Conservation (phyloP, 2,888 invertebrate genomes). For the Taphrorychus bicolor region DNA sequence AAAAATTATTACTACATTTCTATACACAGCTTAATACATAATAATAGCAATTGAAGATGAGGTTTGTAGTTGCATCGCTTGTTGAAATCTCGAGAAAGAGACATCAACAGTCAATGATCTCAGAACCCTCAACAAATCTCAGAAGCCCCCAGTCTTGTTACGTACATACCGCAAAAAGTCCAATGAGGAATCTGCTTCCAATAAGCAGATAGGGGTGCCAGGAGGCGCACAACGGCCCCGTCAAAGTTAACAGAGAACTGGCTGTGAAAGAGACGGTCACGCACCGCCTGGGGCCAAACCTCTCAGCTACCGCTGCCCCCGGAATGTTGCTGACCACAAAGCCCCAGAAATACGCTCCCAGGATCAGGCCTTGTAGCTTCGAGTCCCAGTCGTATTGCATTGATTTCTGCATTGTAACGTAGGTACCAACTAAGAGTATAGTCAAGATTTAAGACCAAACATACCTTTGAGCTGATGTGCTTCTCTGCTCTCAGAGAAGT, state of each 20-base stretch:
- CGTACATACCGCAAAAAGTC: conserved; percentile 67
- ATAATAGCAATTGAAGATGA: not conserved
- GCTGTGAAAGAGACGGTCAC: conserved; percentile 64
- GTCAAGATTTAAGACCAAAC: too few relatives aligned
- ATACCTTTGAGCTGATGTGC: not conserved
- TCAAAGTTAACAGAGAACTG: conserved; percentile 65
- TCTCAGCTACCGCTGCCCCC: conserved; percentile 72
- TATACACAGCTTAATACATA: too few relatives aligned
- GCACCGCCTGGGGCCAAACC: conserved; percentile 67
- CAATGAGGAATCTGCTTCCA: conserved; percentile 66
- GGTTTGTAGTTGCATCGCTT: not conserved
- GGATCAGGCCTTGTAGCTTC: conserved; percentile 68
- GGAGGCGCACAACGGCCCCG: conserved; percentile 68
- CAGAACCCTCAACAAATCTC: not conserved
- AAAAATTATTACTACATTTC: conserved; percentile 36
- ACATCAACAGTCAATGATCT: not conserved
- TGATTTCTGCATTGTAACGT: conserved; percentile 57
- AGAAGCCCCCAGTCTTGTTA: too few relatives aligned
- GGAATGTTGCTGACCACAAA: conserved; percentile 71
- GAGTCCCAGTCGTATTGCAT: conserved; percentile 66
- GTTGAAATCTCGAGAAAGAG: not conserved
- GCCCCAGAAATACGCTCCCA: conserved; percentile 76
- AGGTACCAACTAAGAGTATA: not conserved
- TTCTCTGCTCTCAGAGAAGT: not conserved
- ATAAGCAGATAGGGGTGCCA: conserved; percentile 66